Conservation (phyloP, 2,888 invertebrate species). For the Pemphredon lugubris region DNA sequence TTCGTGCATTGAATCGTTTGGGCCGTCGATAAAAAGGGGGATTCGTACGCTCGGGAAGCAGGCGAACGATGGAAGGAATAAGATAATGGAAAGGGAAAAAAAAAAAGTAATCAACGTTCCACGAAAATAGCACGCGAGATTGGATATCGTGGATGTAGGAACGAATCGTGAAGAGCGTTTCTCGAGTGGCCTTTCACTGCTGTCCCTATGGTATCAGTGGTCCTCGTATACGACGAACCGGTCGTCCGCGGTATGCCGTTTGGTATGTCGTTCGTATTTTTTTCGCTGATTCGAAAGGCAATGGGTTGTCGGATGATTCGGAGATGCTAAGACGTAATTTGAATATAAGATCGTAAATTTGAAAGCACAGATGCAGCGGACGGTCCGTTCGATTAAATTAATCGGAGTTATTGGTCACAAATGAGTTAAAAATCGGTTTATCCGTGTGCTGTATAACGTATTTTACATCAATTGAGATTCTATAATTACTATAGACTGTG, state of each 20-base stretch:
- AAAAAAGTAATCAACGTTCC: neutral
- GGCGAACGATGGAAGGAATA: neutral
- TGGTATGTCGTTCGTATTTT: slow-evolving; percentile 1
- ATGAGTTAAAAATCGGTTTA: too few relatives aligned
- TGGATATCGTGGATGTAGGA: slow-evolving; percentile 1
- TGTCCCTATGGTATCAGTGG: slow-evolving; percentile 1
- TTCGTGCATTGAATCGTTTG: too few relatives aligned
- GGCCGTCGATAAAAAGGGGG: neutral
- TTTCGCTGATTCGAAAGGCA: neutral
- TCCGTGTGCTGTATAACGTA: too few relatives aligned
- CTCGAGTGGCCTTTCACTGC: slow-evolving; percentile 38
- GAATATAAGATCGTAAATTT: too few relatives aligned
- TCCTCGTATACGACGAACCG: slow-evolving; percentile 10
- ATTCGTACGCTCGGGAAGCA: neutral
- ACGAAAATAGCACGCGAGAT: neutral
- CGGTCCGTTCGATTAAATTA: too few relatives aligned
- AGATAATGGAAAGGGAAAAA: neutral
- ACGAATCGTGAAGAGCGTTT: slow-evolving; percentile 19
- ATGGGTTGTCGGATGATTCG: neutral
- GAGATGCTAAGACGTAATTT: too few relatives aligned
- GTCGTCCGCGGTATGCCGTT: slow-evolving; percentile 12
- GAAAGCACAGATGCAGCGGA: too few relatives aligned
- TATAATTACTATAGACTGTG: too few relatives aligned
- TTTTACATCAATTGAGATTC: too few relatives aligned
- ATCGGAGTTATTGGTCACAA: too few relatives aligned